Percentiles rank a stretch among this genome's conserved stretches.
phyloP scores from a whole-genome alignment of 1,140 invertebrate genomes.

The Tyrophagus putrescentiae region DNA sequence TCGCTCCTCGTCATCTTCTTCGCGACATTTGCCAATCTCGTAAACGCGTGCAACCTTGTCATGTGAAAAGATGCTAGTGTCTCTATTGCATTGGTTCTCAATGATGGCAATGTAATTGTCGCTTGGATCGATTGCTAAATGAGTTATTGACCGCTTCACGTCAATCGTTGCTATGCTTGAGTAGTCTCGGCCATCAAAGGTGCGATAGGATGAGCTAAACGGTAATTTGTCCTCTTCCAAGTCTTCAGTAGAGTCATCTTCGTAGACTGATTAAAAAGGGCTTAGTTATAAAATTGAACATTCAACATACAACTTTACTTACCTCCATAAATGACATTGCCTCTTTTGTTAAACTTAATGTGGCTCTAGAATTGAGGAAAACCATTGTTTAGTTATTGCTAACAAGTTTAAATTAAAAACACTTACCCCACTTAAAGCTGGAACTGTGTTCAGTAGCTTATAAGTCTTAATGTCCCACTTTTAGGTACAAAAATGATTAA shows the following conservation, averaged over 20 bases:
- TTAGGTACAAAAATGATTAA: constrained; percentile 18
- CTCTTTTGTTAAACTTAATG: constrained; percentile 40
- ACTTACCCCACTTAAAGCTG: constrained; percentile 57
- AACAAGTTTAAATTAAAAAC: not conserved
- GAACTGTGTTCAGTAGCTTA: constrained; percentile 80
- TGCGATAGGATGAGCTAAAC: constrained; percentile 78
- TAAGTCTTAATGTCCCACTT: constrained; percentile 91
- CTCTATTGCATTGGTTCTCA: constrained; percentile 34
- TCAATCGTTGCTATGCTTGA: constrained; percentile 79
- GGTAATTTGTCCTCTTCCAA: constrained; percentile 45
- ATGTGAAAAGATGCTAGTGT: constrained; percentile 24
- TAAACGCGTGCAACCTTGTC: constrained; percentile 39
- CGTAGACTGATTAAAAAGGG: constrained; percentile 19
- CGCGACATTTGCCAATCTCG: constrained; percentile 37
- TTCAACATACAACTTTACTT: constrained; percentile 20
- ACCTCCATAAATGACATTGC: constrained; percentile 42
- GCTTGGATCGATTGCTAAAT: constrained; percentile 35
- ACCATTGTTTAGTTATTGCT: not conserved
- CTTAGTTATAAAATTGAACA: not conserved
- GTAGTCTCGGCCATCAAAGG: constrained; percentile 83
- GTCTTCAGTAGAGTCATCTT: constrained; percentile 25
- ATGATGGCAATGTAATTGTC: constrained; percentile 50
- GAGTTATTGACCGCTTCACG: constrained; percentile 49
- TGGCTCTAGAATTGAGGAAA: constrained; percentile 37
- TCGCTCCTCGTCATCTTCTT: constrained; percentile 38